Base-by-base conservation (phyloP, 2,113 vertebrate genomes). In the Stomatorhinus ivindoensis region DNA sequence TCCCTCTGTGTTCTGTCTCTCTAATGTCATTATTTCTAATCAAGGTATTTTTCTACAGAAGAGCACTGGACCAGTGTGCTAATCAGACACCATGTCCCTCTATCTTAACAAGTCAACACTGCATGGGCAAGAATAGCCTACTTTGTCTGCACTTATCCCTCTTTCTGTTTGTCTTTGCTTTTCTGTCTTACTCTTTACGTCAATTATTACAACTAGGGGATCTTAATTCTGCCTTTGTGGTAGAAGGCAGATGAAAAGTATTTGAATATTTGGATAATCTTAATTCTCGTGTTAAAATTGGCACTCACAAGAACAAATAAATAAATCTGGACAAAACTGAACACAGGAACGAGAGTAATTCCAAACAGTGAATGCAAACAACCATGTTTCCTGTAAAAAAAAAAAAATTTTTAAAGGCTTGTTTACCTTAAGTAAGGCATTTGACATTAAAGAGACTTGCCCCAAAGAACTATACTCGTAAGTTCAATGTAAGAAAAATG, bases 21-120 rank as follows among this genome's bases (percentile, higher is more conserved):
- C 92, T 92, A 88, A 91, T 91, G 92, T 93, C 95, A 95, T 95
- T 95, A 95, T 92, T 82, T 90, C 94, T 94, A 94, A 95, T 96
- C 92, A 95, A 88, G 94, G 91, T 90, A 55, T 92, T 92, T 94
- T 94, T 93, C 93, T 93, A 94, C 93, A 93, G 94, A 93, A 93
- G 69, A 88, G 91, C 91, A 92, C 91, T 88, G 46, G 88, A 89
- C 90, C 89, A 51, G 89, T 82, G 92, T 73, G 89, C 87, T 94
- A 94, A 94, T 94, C 92, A 93, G 91, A 83, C 93, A 80, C 85
- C 90, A 44, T 69, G 27, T 69, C 61, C 61, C 27, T 69, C 61
- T 69, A 27, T 69, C 27, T 69, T 31, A 69, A 27, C 58, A 10
- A 69, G 61, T 69, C 61, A 31, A 31, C 61, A 27, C 61, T 69